Conservation (phyloP, 2,888 invertebrate genomes). For the Norana najaformis region DNA sequence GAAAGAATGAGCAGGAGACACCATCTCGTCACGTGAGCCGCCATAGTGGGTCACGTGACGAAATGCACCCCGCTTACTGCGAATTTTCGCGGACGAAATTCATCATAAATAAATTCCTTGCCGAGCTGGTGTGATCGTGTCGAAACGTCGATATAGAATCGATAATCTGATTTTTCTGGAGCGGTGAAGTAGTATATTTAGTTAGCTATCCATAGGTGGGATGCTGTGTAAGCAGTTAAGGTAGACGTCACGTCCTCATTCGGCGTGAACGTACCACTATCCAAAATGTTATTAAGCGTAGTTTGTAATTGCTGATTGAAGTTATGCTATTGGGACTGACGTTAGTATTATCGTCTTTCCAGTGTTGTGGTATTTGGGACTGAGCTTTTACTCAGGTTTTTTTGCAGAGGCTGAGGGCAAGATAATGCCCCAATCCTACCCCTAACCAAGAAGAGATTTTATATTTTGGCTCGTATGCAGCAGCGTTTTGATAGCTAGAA, state of each 20-base stretch:
- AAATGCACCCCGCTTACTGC: conserved; percentile 1
- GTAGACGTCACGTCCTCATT: conserved; percentile 5
- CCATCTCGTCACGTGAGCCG: not conserved
- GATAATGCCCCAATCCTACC: not conserved
- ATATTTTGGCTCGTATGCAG: not conserved
- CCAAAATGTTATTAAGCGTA: not conserved
- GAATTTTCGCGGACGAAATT: not conserved
- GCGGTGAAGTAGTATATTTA: not conserved
- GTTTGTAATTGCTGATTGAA: not conserved
- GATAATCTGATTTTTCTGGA: not conserved
- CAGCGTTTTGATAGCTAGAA: not conserved
- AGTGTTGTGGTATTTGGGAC: not conserved
- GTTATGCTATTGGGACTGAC: not conserved
- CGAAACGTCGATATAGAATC: not conserved
- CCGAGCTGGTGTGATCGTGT: not conserved
- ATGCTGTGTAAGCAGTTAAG: not conserved
- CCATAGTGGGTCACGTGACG: not conserved
- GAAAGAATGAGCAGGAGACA: not conserved
- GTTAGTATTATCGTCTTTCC: not conserved
- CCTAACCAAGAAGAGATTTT: not conserved
- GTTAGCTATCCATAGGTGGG: not conserved
- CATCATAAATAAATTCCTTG: not conserved
- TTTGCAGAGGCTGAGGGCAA: not conserved
- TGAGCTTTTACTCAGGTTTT: not conserved
- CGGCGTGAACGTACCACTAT: not conserved